These are phyloP conservation scores for Sapayoa aenigma DNA, from an alignment of 2,113 vertebrate genomes.

Conservation along the genomic window DNA sequence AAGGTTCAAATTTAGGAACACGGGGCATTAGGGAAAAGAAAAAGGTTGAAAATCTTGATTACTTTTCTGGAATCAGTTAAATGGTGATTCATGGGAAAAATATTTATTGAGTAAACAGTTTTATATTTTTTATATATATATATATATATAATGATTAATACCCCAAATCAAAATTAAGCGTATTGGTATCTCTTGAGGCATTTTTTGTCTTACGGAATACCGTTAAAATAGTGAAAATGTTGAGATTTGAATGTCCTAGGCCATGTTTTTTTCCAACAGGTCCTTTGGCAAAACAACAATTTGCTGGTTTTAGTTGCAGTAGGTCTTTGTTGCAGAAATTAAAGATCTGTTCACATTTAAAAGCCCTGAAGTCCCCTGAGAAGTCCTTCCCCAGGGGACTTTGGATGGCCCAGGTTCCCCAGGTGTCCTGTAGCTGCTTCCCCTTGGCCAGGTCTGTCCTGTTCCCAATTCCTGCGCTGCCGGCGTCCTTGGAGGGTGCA, in stretches of 20 bases:
- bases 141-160: no score
- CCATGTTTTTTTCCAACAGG: neutral
- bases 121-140: no score
- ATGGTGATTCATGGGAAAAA: neutral
- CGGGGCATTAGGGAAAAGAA: neutral
- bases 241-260: neutral
- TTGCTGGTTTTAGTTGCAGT: neutral
- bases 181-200: neutral
- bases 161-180: neutral
- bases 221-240: no score
- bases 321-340: neutral
- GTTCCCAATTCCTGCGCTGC: rapidly evolving
- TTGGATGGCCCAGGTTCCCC: neutral
- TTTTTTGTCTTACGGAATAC: neutral
- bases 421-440: neutral
- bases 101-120: neutral
- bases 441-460: rapidly evolving
- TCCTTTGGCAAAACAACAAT: neutral
- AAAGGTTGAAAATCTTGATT: neutral
- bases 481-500: rapidly evolving
- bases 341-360: neutral
- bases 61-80: neutral
- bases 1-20: neutral
- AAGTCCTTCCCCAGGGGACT: neutral
- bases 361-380: neutral